Base-by-base conservation (phyloP, 2,888 invertebrate species). In the Dioctria linearis region DNA sequence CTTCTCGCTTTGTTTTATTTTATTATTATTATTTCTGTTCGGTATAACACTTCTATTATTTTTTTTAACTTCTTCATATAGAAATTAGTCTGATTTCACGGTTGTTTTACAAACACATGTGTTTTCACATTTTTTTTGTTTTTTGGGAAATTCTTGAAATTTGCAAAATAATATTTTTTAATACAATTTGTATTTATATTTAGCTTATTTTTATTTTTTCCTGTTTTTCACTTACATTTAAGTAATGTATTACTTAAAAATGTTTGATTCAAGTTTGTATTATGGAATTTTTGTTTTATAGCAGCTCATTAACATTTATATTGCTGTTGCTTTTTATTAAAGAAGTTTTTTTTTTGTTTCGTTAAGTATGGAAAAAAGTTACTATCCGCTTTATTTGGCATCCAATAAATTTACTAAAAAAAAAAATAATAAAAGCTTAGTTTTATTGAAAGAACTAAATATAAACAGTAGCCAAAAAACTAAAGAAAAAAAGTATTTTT, bases 131-230 rank as follows among this genome's bases (percentile, higher is more conserved):
- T 66, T 66, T 43, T 75, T 71, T 51, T 54, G 2, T 39, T 39
- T 54, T 71, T 75, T 69, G 25, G 13, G 13, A 61, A 13, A 57
- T 46, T 13, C 13, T 67, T 46, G 65, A 11, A 65, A 65, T 42
- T 40, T 61, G 9, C 25, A 25, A 25, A 25, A 51, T 51, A 2
- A n/a, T 49, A 49, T 49, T 46, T 69, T 51, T 69, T 69, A 39
- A 57, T 54, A 54, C 54, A 54, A 54, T 40, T 6, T 40, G 11
- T 39, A 11, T 65, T 5, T 40, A 40, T 65, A 4, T 40, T 61
- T 61, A 13, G 3, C 37, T 6, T 65, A 40, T 40, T n/a, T 65
- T n/a, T 9, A n/a, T 42, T 66, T 43, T 43, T 63, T 63, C 37
- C 37, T 39, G 39, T 39, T 63, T 43, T 3, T 25, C 39, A 65